Evolutionary conservation across 2,888 invertebrate genomes (phyloP), one percentile per base, ranked within the genome.

Genomic region (Meghimatium bilineatum): DNA sequence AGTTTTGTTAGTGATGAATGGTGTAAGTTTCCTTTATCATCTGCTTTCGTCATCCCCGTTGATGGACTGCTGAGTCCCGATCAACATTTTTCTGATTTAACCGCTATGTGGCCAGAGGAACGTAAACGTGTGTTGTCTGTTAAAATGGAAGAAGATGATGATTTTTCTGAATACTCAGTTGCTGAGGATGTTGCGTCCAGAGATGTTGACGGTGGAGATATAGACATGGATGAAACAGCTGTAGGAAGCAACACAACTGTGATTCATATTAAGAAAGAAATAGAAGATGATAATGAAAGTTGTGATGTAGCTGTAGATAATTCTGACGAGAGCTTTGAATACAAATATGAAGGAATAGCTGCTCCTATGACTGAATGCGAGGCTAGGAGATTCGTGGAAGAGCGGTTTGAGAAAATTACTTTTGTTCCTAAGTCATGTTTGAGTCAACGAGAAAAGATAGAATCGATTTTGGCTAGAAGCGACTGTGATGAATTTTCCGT

Each of bases 401-500:
- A 80, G 29, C 63, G 80, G 36, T 84, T 80, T 49, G 32, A 66
- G 26, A 72, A 74, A 66, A 80, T 80, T 20, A 74, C 84, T 20
- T 74, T 79, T 49, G 69, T 84, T 8, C 84, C 84, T 14, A 79
- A 26, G 10, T 32, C 74, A 14, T 26, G 52, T 36, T 36, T 66
- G 56, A 80, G 66, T 29, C 84, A 84, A 17, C 44, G 69, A 8
- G 84, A 79, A 29, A 84, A 84, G 49, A 84, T 84, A 20, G 20
- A 63, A 49, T 80, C 29, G 26, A 84, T 84, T 10, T 26, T 84
- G 23, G 23, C 74, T 17, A 79, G 29, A 36, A 84, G 84, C 29
- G 84, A 84, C 67, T 84, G 84, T 34, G 34, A 23, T 0, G 84
- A 84, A 12, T 84, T 52, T 29, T 36, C 79, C 0, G 80, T 84